Base-by-base conservation (phyloP, 1,140 invertebrate species). In the Scaptomyza graminum region DNA sequence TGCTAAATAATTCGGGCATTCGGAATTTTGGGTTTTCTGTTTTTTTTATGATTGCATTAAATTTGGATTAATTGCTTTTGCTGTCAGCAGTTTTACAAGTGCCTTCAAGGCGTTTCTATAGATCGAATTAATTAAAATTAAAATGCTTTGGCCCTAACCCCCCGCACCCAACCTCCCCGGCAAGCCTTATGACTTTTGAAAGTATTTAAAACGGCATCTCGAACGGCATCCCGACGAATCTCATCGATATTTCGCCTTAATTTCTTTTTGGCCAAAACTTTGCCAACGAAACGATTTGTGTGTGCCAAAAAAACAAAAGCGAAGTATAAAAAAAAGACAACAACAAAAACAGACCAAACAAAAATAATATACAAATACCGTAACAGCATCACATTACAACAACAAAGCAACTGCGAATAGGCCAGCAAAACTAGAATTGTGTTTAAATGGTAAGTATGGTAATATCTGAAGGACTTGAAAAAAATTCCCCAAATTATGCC, bases 111-210 rank as follows among this genome's bases (percentile, higher is more conserved):
- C 61, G 22, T 34, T 44, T 25, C 12, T 54, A 28, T 59, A 57
- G 62, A 66, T 71, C 62, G 62, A 66, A 71, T 66, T 59, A 71
- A 70, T 56, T 64, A 41, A 57, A 64, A 25, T 15, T 37, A 34
- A 56, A 65, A 43, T 50, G 37, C 28, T 37, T 31, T 31, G 22
- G 3, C 25, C 11, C n/a, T n/a, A 6, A 3, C 5, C 37, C 12
- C 37, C 37, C 37, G 9, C 37, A 39, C 12, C 2, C 2, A 25
- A 31, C 4, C 3, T 9, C 15, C 56, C 43, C 52, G 46, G 12
- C 18, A 39, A 18, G 62, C 47, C 68, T 71, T 66, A 71, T 71
- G 68, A 71, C 68, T 71, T 71, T 71, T 54, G n/a, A 71, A 71
- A 71, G 68, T 71, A 71, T 71, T 71, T 71, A 59, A 66, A 47